phyloP scores from a whole-genome alignment of 92 coral and sea anemone genomes.

The Blastomussa wellsi region DNA sequence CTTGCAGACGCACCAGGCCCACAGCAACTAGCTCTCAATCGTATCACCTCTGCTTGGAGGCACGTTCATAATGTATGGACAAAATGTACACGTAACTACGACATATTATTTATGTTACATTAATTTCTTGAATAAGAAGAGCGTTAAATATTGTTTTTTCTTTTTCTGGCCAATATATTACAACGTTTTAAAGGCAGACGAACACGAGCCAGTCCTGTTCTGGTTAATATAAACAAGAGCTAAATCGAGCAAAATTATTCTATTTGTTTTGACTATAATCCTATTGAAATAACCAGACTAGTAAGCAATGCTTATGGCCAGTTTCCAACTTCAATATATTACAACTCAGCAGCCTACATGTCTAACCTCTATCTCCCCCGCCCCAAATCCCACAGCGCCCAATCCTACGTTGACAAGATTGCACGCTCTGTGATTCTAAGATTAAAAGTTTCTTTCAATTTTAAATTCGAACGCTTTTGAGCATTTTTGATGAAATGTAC shows the following conservation, averaged over 20 bases:
- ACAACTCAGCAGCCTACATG: background rate
- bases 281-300: background rate
- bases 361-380: background rate
- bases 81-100: conserved; percentile 32
- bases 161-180: conserved; percentile 27
- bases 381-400: background rate
- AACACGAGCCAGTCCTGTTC: conserved; percentile 34
- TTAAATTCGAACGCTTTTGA: background rate
- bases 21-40: conserved; percentile 16
- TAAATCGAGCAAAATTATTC: background rate
- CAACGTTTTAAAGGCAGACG: conserved; percentile 17
- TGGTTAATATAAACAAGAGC: background rate
- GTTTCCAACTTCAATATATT: conserved; percentile 8
- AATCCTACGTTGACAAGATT: background rate
- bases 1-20: conserved; percentile 11
- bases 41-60: conserved; percentile 22
- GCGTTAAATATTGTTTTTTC: conserved; percentile 30
- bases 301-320: background rate
- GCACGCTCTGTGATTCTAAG: background rate
- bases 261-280: background rate
- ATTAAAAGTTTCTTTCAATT: conserved; percentile 10
- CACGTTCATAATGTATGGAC: conserved; percentile 14
- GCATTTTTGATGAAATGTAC: background rate
- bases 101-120: conserved; percentile 31
- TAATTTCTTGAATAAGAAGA: conserved; percentile 24